Base-by-base conservation (phyloP, 2,797 vertebrate species). In the Halcyon chelicuti region DNA sequence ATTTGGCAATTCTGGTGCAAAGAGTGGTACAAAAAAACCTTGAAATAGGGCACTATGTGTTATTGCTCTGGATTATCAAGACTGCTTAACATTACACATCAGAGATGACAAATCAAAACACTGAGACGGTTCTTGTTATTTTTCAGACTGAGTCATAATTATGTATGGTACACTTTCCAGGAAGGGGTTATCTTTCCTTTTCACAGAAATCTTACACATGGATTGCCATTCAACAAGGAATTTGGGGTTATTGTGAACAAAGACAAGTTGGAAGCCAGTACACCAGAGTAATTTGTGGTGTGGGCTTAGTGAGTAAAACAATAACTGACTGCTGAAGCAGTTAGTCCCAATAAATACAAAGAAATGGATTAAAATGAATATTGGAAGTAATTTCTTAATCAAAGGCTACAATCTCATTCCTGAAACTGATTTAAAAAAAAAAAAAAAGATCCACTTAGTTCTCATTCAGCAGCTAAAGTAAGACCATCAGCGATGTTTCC, bases 141-240 rank as follows among this genome's bases (percentile, higher is more conserved):
- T 77, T 89, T 54, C 62, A 68, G 65, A n/a, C 37, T 94, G 86
- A 96, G 58, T 96, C 83, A 92, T 88, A 88, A 51, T 54, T 84
- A 60, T 17, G 51, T 37, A 80, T 47, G 10, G 46, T 58, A 44
- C 42, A 13, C n/a, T 94, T 97, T 96, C 88, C 93, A 90, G 92
- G 72, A 94, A 96, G 60, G 78, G 15, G 31, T 72, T 92, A 55
- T 73, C 73, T 78, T 78, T 95, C 83, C 52, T 75, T 33, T 62
- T 86, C 62, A 26, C 76, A 86, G 51, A 22, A 9, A 60, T 18
- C 4, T 92, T 70, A 67, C 47, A 33, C 77, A 57, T 14, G 61
- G 22, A 66, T 76, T 95, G 61, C 16, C 51, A 70, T 75, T 96
- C 60, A 75, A 42, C n/a, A 79, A 52, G 70, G 88, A 94, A 92